Evolutionary conservation across 2,797 vertebrate species (phyloP), one percentile per base, ranked within the genome.

Genomic region (Dermochelys coriacea): DNA sequence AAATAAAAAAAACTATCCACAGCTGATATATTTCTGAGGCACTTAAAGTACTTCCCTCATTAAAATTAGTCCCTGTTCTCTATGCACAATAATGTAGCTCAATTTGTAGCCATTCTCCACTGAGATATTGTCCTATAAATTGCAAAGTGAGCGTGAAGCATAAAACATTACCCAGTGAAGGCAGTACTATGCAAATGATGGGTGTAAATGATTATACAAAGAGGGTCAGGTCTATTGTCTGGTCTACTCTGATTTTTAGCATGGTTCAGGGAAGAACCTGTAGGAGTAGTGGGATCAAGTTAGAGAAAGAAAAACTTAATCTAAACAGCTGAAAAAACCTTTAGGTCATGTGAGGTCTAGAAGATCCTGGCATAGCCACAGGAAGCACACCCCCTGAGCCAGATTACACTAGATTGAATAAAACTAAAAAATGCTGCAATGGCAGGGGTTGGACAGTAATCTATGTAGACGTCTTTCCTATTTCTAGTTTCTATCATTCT

Each of bases 81-180:
- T 21, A 14, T 5, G 3, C 50, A 2, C 0, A 0, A n/a, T 64
- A 34, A n/a, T 34, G 7, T 64, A 19, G 15, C 16, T 18, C 34
- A n/a, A 7, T 64, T 82, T 74, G n/a, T 54, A 45, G 55, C 14
- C 77, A 37, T 25, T 77, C 55, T 86, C 54, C 47, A 25, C 10
- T 75, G 49, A 16, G 0, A 31, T 5, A 5, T 37, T 18, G 31
- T 55, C 85, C 31, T 50, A 34, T 8, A 45, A 5, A 27, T 25
- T 27, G 41, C 25, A 75, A 45, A 45, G 41, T 68, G 15, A 78
- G 31, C 54, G 50, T n/a, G 55, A 85, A 1, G 27, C 68, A 2
- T 2, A 87, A 91, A 89, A n/a, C 5, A 4, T 50, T 7, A 11
- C 80, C 75, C 80, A 21, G 45, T 77, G 71, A 41, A 45, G 4